Percentiles rank a stretch among this genome's conserved stretches.
Evolutionary conservation across 2,797 vertebrate genomes (phyloP).

Genomic region (Gallirallus australis): DNA sequence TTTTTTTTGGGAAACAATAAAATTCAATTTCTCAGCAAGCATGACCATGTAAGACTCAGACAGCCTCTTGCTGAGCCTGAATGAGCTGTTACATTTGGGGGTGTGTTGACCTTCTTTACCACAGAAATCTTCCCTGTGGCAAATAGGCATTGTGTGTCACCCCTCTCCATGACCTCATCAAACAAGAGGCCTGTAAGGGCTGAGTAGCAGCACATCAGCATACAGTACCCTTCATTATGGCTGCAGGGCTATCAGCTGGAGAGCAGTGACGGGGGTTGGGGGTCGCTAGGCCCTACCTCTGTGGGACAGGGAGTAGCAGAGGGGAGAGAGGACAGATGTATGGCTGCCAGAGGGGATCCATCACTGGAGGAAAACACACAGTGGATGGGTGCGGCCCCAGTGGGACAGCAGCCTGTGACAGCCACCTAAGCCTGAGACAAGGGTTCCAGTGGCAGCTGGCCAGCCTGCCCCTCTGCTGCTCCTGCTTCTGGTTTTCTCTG

Average conservation of each 20-base stretch:
- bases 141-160: no score
- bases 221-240: fast-evolving
- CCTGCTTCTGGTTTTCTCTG: neutral
- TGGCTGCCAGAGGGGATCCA: fast-evolving
- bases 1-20: neutral
- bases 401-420: neutral
- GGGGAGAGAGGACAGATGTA: fast-evolving
- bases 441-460: neutral
- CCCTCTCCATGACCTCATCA: fast-evolving
- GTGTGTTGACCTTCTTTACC: neutral
- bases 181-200: neutral
- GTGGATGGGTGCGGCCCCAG: fast-evolving
- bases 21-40: neutral
- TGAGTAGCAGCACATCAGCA: fast-evolving
- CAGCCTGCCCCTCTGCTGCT: no score
- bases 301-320: neutral
- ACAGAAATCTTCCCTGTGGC: fast-evolving
- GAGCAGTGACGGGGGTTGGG: fast-evolving
- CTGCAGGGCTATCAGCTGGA: fast-evolving
- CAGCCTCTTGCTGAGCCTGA: neutral
- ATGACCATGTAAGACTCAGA: fast-evolving
- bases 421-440: neutral
- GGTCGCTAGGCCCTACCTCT: fast-evolving
- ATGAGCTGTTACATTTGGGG: fast-evolving
- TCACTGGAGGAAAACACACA: neutral